Percentiles rank a stretch among this genome's conserved stretches.
Evolutionary conservation across 2,113 vertebrate species (phyloP).

Genomic region (Melanerpes aurifrons): DNA sequence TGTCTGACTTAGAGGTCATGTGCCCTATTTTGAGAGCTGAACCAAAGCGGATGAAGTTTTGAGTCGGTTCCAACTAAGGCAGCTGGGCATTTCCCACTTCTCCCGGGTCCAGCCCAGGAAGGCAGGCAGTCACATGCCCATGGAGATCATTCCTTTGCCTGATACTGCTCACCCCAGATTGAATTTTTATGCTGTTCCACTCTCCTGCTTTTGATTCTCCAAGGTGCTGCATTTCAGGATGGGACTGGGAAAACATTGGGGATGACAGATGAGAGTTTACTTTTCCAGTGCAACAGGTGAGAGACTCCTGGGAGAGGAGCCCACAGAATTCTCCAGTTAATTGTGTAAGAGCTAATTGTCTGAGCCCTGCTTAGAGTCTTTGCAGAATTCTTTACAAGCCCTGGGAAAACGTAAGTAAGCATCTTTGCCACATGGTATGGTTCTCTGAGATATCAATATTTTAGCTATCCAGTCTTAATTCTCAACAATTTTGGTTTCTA

Average conservation of each 20-base stretch:
- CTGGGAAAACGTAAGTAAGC: not conserved
- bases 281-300: not conserved
- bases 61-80: slow-evolving; percentile 70
- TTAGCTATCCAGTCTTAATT: slow-evolving; percentile 40
- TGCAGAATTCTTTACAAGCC: not conserved
- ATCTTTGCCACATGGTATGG: not conserved
- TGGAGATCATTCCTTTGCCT: slow-evolving; percentile 42
- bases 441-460: slow-evolving; percentile 39
- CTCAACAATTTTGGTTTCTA: slow-evolving; percentile 41
- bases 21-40: slow-evolving; percentile 71
- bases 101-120: slow-evolving; percentile 39
- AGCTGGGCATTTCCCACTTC: slow-evolving; percentile 77
- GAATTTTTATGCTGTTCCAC: not conserved
- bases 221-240: not conserved
- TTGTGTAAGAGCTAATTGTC: not conserved
- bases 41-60: slow-evolving; percentile 75
- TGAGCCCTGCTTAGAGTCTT: not conserved
- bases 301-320: not conserved
- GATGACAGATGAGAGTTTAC: not conserved
- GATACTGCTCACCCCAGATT: not conserved
- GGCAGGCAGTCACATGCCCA: slow-evolving; percentile 33
- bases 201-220: not conserved
- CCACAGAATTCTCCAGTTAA: not conserved
- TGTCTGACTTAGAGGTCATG: slow-evolving; percentile 66
- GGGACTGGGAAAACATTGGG: not conserved